These are phyloP conservation scores for Litoditis marina DNA, from an alignment of 2,888 invertebrate species.

Conservation along the genomic window DNA sequence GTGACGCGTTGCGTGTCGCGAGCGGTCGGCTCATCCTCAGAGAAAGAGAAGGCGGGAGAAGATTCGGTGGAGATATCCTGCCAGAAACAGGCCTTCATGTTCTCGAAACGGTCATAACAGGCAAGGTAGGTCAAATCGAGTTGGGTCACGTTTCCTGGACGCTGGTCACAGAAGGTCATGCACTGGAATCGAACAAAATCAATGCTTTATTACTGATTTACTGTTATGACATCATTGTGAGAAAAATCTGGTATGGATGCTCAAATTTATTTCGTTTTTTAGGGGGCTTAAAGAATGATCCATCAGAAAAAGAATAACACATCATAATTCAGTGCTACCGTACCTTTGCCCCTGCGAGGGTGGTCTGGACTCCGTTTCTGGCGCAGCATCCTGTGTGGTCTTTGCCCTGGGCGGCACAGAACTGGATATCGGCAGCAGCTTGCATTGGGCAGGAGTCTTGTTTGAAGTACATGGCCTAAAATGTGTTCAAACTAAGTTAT, in stretches of 20 bases:
- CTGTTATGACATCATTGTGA: too few relatives aligned
- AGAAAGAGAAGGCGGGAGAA: constrained; percentile 24
- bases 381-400: constrained; percentile 47
- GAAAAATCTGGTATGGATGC: too few relatives aligned
- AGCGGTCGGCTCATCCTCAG: constrained; percentile 14
- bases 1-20: too few relatives aligned
- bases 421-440: constrained; percentile 59
- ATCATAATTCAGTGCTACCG: too few relatives aligned
- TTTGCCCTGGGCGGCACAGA: constrained; percentile 52
- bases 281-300: too few relatives aligned
- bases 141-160: constrained; percentile 52
- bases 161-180: constrained; percentile 52
- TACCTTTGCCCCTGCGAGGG: constrained; percentile 45
- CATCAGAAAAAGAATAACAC: too few relatives aligned
- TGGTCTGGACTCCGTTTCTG: constrained; percentile 47
- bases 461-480: constrained; percentile 60
- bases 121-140: constrained; percentile 48
- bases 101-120: constrained; percentile 50
- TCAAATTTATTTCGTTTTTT: too few relatives aligned
- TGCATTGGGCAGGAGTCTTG: constrained; percentile 59
- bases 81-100: constrained; percentile 54
- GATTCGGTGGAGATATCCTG: constrained; percentile 35
- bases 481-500: too few relatives aligned
- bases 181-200: too few relatives aligned
- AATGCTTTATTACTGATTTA: too few relatives aligned